Conservation (phyloP, 2,113 vertebrate genomes). For the Zonotrichia leucophrys region DNA sequence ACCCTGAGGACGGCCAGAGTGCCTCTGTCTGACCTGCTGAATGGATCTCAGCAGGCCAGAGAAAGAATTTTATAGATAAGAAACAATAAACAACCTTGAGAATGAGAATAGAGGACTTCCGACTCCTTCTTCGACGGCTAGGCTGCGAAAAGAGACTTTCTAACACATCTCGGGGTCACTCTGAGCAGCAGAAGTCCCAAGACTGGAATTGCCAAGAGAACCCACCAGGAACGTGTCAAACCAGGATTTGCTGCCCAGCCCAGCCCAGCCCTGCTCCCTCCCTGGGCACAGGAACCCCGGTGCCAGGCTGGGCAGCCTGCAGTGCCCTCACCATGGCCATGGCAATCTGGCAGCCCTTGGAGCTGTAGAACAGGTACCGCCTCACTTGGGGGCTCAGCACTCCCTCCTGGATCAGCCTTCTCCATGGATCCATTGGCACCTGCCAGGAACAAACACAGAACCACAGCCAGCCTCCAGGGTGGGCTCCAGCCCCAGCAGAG, state of each 20-base stretch:
- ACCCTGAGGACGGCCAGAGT: too few species aligned
- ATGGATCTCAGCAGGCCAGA: too few species aligned
- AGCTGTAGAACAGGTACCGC: constrained; percentile 76
- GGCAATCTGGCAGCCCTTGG: constrained; percentile 62
- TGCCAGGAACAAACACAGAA: neutral
- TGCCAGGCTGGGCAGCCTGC: neutral
- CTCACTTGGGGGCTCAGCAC: constrained; percentile 72
- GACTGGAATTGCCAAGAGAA: neutral
- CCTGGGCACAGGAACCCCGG: neutral
- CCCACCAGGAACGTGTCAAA: neutral
- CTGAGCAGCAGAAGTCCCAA: too few species aligned
- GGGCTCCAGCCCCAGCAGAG: neutral
- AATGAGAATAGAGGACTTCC: too few species aligned
- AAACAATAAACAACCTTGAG: too few species aligned
- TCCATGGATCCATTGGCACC: constrained; percentile 51
- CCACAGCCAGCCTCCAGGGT: neutral
- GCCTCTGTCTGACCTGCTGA: too few species aligned
- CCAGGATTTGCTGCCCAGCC: neutral
- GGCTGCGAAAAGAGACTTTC: too few species aligned
- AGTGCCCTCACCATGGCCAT: constrained; percentile 66
- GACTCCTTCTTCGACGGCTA: too few species aligned
- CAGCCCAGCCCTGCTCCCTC: neutral
- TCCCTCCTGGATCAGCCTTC: constrained; percentile 59
- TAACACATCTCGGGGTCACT: too few species aligned
- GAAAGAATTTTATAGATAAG: too few species aligned